phyloP scores from a whole-genome alignment of 92 coral and sea anemone species.

The Porites cylindrica region DNA sequence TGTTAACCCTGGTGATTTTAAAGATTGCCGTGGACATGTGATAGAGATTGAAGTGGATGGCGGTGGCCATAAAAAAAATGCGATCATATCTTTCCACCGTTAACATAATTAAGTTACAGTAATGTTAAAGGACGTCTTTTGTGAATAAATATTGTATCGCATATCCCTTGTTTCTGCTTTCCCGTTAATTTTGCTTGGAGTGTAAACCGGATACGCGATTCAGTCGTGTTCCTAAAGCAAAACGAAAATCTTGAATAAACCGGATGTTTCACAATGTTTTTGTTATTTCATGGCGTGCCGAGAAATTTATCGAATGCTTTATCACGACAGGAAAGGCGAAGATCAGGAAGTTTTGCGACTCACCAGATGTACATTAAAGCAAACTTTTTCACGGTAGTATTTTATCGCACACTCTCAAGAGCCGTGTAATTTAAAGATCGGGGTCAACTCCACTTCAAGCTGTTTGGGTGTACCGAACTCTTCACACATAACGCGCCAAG shows the following conservation, averaged over 20 bases:
- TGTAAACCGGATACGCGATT: background rate
- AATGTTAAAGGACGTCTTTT: background rate
- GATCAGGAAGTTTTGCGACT: no score
- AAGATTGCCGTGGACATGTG: background rate
- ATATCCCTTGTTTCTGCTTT: background rate
- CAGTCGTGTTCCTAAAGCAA: background rate
- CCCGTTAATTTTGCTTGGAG: background rate
- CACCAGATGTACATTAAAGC: no score
- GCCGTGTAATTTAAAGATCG: no score
- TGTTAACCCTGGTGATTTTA: no score
- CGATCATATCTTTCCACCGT: background rate
- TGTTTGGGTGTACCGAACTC: no score
- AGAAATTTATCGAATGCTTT: constrained; percentile 7
- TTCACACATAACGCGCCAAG: no score
- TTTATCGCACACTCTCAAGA: no score
- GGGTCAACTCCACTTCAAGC: no score
- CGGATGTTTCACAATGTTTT: constrained; percentile 16
- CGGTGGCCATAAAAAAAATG: background rate
- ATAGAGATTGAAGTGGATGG: background rate
- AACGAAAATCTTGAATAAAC: background rate
- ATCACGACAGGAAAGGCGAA: background rate
- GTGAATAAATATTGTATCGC: background rate
- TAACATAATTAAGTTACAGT: background rate
- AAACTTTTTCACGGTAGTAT: no score
- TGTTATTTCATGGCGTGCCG: background rate